These are phyloP conservation scores for Brenthis daphne DNA, from an alignment of 2,888 invertebrate species.

Conservation along the genomic window DNA sequence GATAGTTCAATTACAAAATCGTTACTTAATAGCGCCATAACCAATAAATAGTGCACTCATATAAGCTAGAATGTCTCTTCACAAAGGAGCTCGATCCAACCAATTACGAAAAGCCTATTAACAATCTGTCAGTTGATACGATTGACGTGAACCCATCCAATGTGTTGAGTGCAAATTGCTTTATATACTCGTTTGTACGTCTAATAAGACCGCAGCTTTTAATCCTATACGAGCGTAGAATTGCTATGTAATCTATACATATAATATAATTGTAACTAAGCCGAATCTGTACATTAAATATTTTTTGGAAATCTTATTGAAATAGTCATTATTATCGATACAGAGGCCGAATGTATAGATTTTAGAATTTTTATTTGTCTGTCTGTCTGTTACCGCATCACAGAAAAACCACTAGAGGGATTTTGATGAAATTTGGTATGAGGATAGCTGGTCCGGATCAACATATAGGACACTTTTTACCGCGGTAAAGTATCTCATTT, in stretches of 20 bases:
- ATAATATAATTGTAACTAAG: too few relatives aligned
- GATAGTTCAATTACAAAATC: background rate
- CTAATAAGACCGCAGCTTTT: background rate
- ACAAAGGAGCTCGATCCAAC: conserved; percentile 1
- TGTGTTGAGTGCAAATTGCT: conserved; percentile 27
- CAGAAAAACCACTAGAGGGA: too few relatives aligned
- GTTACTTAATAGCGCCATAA: background rate
- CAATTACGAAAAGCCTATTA: conserved; percentile 27
- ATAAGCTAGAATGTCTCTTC: background rate
- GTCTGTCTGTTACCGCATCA: too few relatives aligned
- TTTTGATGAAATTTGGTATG: too few relatives aligned
- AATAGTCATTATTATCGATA: too few relatives aligned
- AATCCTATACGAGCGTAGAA: background rate
- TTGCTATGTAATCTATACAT: background rate
- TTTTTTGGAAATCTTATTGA: too few relatives aligned
- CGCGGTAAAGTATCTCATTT: too few relatives aligned
- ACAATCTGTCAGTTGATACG: conserved; percentile 25
- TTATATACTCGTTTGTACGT: background rate
- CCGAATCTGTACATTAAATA: too few relatives aligned
- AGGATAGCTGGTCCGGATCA: too few relatives aligned
- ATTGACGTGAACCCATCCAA: conserved; percentile 19
- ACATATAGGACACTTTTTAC: too few relatives aligned
- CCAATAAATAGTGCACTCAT: background rate
- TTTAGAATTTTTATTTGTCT: too few relatives aligned
- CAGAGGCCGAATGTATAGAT: too few relatives aligned